Percentiles rank a stretch among this genome's conserved stretches.
These are phyloP conservation scores for Talpa occidentalis DNA, from an alignment of 2,113 vertebrate species.

Conservation along the genomic window DNA sequence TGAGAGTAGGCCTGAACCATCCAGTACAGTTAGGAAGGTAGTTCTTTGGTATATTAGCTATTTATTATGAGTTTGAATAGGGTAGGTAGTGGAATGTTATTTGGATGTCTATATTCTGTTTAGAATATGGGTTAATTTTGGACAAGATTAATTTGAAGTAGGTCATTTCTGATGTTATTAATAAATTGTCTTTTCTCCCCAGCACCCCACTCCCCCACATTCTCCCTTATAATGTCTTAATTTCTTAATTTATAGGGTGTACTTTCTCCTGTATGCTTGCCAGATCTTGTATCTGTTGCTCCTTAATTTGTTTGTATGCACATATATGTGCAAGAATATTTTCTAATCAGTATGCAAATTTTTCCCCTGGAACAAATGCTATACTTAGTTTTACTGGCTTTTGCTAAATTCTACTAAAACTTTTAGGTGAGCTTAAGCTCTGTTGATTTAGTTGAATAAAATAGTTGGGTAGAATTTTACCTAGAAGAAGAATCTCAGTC, in stretches of 20 bases:
- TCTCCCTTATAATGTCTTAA: not conserved
- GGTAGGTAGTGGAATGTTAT: not conserved
- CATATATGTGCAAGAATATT: not conserved
- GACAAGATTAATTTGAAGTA: constrained; percentile 9
- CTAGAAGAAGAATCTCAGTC: not conserved
- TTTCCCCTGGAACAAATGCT: not conserved
- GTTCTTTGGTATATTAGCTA: not conserved
- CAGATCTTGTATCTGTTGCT: not conserved
- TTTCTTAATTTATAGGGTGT: not conserved
- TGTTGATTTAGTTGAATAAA: constrained; percentile 34
- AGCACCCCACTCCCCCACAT: not conserved
- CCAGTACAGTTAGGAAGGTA: not conserved
- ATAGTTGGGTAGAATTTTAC: constrained; percentile 12
- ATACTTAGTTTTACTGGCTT: not conserved
- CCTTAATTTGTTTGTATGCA: not conserved
- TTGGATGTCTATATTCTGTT: constrained; percentile 1
- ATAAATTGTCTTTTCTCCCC: not conserved
- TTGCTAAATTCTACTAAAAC: not conserved
- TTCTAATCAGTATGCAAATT: not conserved
- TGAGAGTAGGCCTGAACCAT: not conserved
- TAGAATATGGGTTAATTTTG: constrained; percentile 16
- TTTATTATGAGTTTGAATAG: not conserved
- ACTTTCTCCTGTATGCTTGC: not conserved
- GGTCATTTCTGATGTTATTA: constrained; percentile 37
- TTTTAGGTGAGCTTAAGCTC: constrained; percentile 38